Conservation (phyloP, 2,797 vertebrate genomes). For the Onychomys torridus region DNA sequence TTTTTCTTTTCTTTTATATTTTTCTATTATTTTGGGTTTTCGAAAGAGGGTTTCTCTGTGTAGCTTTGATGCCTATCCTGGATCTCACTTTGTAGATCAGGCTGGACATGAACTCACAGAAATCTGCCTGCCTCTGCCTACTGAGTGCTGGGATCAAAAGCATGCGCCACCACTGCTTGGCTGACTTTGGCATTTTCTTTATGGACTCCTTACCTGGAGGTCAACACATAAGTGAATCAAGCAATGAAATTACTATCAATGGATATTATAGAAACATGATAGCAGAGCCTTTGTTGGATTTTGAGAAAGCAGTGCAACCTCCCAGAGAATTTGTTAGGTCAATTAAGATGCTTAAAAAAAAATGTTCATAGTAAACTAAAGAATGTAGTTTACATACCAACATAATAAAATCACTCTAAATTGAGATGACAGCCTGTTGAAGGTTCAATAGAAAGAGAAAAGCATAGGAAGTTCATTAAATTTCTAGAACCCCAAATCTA, state of each 20-base stretch:
- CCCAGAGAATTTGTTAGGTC: not conserved
- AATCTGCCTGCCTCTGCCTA: no score
- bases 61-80: no score
- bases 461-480: not conserved
- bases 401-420: conserved; percentile 19
- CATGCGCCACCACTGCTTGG: no score
- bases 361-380: not conserved
- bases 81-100: no score
- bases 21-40: no score
- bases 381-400: not conserved
- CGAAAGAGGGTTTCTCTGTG: no score
- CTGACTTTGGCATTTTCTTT: not conserved
- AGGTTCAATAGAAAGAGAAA: not conserved
- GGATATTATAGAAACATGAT: not conserved
- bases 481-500: not conserved
- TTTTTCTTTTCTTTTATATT: no score
- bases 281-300: not conserved
- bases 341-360: not conserved
- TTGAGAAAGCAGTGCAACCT: not conserved
- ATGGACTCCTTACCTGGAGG: not conserved
- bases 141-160: no score
- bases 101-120: no score
- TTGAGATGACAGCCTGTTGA: not conserved
- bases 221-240: not conserved
- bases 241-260: not conserved